These are phyloP conservation scores for Stictonetta naevosa DNA, from an alignment of 2,113 vertebrate species.

Conservation along the genomic window DNA sequence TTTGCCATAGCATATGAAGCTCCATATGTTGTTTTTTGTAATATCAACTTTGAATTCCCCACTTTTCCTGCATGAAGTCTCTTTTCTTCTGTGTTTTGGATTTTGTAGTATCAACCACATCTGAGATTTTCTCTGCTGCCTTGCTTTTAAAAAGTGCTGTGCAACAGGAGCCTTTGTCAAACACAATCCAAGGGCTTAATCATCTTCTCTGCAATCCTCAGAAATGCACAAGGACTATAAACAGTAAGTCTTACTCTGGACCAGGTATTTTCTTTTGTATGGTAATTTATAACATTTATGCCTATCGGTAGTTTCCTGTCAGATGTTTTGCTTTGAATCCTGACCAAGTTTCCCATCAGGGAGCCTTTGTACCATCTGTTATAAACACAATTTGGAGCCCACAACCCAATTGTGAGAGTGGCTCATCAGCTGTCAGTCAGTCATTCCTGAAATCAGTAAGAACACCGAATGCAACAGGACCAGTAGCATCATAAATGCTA, in stretches of 20 bases:
- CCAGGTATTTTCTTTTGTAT: background rate
- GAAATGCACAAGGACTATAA: background rate
- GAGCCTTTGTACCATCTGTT: background rate
- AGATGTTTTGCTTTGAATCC: background rate
- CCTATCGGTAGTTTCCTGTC: background rate
- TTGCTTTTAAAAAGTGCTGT: background rate
- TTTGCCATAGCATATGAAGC: slow-evolving; percentile 36
- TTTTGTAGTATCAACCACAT: slow-evolving; percentile 11
- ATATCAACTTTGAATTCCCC: background rate
- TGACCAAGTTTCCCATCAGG: background rate
- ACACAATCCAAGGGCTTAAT: background rate
- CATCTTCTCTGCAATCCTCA: background rate
- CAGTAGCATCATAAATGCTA: background rate
- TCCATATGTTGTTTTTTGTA: slow-evolving; percentile 53
- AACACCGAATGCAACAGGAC: background rate
- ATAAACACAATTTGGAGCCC: background rate
- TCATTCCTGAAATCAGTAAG: background rate
- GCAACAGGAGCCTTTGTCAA: background rate
- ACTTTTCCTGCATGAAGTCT: slow-evolving; percentile 3
- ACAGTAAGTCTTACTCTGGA: background rate
- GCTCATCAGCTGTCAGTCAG: background rate
- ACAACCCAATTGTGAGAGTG: background rate
- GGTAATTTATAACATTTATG: background rate
- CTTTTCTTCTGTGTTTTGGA: slow-evolving; percentile 48
- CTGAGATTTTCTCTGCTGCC: slow-evolving; percentile 16